These are phyloP conservation scores for Erebia aethiops DNA, from an alignment of 2,888 invertebrate genomes.

Conservation along the genomic window DNA sequence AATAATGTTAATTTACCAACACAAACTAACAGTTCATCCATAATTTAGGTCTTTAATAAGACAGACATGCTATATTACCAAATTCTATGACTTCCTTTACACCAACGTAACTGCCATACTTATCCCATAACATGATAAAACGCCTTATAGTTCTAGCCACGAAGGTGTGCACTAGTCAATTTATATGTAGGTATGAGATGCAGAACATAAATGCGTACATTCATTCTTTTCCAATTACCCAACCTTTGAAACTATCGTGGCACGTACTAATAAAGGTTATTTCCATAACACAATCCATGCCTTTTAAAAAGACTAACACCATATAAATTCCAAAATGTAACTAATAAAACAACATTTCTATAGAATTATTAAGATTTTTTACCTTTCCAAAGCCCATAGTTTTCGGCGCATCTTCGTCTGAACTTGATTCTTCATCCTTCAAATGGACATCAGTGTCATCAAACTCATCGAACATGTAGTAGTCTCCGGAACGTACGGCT, in stretches of 20 bases:
- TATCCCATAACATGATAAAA: slow-evolving; percentile 2
- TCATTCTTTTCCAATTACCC: neutral
- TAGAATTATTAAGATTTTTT: slow-evolving; percentile 35
- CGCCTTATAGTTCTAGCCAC: neutral
- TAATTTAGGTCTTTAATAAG: neutral
- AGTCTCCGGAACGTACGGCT: slow-evolving; percentile 99
- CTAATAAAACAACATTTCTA: neutral
- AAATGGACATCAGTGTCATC: slow-evolving; percentile 90
- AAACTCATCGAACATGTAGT: slow-evolving; percentile 99
- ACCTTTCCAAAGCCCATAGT: slow-evolving; percentile 83
- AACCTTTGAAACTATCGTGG: neutral
- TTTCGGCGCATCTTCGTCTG: slow-evolving; percentile 79
- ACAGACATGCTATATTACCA: slow-evolving; percentile 1
- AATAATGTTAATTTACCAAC: slow-evolving; percentile 7
- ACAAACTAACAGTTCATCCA: neutral
- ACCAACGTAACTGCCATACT: neutral
- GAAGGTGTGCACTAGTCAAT: neutral
- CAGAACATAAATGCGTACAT: no score
- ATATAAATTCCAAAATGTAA: neutral
- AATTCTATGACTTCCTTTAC: neutral
- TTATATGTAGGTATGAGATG: no score
- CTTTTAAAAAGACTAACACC: neutral
- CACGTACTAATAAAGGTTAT: neutral
- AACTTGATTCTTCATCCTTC: slow-evolving; percentile 83
- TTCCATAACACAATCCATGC: slow-evolving; percentile 19